Conservation (phyloP, 2,888 invertebrate genomes). For the Salticus scenicus region DNA sequence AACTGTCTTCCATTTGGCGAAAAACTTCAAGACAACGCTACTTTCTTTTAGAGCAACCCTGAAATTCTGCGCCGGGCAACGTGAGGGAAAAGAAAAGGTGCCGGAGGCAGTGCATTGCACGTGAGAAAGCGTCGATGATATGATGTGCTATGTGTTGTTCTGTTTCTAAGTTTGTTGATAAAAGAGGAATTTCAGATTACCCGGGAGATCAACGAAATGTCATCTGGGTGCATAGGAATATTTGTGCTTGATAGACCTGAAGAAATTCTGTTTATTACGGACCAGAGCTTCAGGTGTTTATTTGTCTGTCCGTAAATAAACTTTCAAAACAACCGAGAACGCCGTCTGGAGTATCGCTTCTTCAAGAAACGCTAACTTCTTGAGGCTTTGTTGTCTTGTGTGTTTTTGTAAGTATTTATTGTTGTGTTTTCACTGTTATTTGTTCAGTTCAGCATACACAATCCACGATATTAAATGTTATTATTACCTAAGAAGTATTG, state of each 20-base stretch:
- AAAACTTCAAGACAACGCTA: background rate
- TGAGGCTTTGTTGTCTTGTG: background rate
- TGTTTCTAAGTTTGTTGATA: background rate
- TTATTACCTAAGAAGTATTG: no score
- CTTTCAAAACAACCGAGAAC: background rate
- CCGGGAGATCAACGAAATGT: constrained; percentile 24
- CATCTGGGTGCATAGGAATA: constrained; percentile 24
- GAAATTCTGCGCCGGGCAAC: constrained; percentile 40
- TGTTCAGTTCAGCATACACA: no score
- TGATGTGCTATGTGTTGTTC: background rate
- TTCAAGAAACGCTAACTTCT: background rate
- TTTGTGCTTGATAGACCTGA: constrained; percentile 13
- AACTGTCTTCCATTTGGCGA: background rate
- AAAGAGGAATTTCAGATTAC: constrained; percentile 28
- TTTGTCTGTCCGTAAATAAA: background rate
- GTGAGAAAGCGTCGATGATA: constrained; percentile 1
- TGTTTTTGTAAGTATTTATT: background rate
- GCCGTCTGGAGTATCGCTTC: background rate
- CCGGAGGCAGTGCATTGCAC: constrained; percentile 38
- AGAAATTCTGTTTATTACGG: constrained; percentile 24
- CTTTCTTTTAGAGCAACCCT: constrained; percentile 42
- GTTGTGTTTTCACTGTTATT: background rate
- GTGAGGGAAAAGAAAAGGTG: constrained; percentile 20
- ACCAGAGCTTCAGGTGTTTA: constrained; percentile 3
- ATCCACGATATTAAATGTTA: no score